Conservation (phyloP, 1,140 invertebrate genomes). For the Drosophila carrolli region DNA sequence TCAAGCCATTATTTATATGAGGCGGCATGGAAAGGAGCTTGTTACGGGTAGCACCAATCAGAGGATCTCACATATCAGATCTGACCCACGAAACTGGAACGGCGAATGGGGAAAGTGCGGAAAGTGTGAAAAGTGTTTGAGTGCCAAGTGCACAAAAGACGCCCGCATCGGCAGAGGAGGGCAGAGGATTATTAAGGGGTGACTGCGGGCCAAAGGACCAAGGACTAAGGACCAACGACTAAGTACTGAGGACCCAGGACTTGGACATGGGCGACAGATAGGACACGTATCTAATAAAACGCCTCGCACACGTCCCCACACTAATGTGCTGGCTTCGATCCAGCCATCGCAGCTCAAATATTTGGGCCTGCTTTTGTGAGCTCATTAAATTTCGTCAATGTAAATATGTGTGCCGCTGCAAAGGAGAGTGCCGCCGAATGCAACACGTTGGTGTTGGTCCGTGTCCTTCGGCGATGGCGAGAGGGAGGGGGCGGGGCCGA, state of each 20-base stretch:
- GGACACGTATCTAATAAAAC: conserved; percentile 80
- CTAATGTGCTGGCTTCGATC: conserved; percentile 47
- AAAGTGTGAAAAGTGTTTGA: conserved; percentile 15
- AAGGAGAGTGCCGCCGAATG: conserved; percentile 30
- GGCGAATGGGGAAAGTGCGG: background rate
- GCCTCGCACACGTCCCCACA: conserved; percentile 55
- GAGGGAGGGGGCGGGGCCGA: background rate
- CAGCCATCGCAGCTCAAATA: conserved; percentile 51
- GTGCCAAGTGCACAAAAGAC: conserved; percentile 30
- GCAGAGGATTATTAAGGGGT: conserved; percentile 19
- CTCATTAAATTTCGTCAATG: conserved; percentile 79
- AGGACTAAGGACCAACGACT: too few species aligned
- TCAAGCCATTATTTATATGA: background rate
- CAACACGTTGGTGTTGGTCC: conserved; percentile 64
- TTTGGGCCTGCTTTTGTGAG: conserved; percentile 68
- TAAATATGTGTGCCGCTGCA: conserved; percentile 56
- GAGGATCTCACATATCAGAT: conserved; percentile 20
- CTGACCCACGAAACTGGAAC: conserved; percentile 20
- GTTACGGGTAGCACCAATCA: background rate
- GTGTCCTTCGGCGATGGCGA: background rate
- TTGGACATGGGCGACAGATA: conserved; percentile 55
- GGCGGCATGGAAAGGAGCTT: background rate
- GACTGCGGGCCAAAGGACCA: background rate
- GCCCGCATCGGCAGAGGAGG: conserved; percentile 3
- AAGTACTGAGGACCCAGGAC: conserved; percentile 21